Percentiles rank a stretch among this genome's conserved stretches.
phyloP scores from a whole-genome alignment of 2,113 vertebrate species.

The Labeo rohita region DNA sequence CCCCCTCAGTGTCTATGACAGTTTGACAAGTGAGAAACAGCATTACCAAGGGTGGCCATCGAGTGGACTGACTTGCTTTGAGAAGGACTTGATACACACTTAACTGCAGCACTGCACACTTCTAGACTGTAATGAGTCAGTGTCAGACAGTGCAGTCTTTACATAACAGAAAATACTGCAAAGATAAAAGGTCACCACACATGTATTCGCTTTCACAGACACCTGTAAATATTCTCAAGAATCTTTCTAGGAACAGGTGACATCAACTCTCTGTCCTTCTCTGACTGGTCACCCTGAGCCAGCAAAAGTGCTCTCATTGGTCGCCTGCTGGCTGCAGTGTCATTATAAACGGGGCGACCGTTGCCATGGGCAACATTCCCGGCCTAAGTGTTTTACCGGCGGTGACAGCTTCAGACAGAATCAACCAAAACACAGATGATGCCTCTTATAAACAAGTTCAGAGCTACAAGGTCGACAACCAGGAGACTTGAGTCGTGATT shows the following conservation, averaged over 20 bases:
- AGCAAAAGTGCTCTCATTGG: not conserved
- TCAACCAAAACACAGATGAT: conserved; percentile 37
- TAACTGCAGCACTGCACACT: conserved; percentile 19
- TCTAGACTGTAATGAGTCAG: conserved; percentile 1
- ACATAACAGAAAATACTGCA: not conserved
- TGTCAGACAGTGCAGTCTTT: conserved; percentile 1
- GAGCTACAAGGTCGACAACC: conserved; percentile 17
- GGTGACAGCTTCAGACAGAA: conserved; percentile 45
- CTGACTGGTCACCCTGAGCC: conserved; percentile 37
- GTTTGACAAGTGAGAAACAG: not conserved
- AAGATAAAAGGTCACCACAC: not conserved
- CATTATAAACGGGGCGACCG: conserved; percentile 39
- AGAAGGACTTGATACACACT: conserved; percentile 13
- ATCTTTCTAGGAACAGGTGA: conserved; percentile 48
- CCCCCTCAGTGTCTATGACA: not conserved
- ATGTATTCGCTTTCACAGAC: not conserved
- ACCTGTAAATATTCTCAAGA: conserved; percentile 24
- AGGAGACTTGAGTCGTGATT: not conserved
- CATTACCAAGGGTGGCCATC: not conserved
- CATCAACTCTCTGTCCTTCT: conserved; percentile 27
- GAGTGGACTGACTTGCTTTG: not conserved
- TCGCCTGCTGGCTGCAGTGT: conserved; percentile 20
- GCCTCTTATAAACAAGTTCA: conserved; percentile 29
- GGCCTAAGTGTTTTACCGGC: conserved; percentile 1
- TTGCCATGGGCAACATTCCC: conserved; percentile 35